Evolutionary conservation across 2,888 invertebrate genomes (phyloP).

Genomic region (Eumerus sabulonum): DNA sequence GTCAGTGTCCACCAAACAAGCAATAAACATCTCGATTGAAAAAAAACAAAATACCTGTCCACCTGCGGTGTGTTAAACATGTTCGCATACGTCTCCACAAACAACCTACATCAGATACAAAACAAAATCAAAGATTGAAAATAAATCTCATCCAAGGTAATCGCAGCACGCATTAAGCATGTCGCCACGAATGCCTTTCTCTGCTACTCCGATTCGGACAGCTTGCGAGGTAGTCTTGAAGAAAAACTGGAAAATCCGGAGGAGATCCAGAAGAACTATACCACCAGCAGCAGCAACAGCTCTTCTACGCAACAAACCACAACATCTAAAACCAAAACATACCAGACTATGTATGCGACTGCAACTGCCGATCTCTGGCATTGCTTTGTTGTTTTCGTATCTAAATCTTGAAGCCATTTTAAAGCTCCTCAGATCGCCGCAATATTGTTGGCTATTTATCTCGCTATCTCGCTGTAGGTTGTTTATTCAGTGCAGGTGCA

Average conservation of each 20-base stretch:
- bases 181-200: slow-evolving; percentile 37
- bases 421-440: neutral
- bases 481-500: slow-evolving; percentile 35
- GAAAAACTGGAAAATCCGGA: slow-evolving; percentile 31
- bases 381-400: slow-evolving; percentile 11
- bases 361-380: slow-evolving; percentile 17
- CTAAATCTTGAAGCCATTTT: slow-evolving; percentile 25
- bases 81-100: too few species aligned
- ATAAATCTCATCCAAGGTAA: slow-evolving; percentile 45
- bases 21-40: too few species aligned
- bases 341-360: slow-evolving; percentile 10
- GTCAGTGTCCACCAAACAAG: too few species aligned
- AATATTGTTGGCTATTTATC: slow-evolving; percentile 8
- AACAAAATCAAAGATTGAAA: too few species aligned
- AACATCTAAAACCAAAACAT: slow-evolving; percentile 7
- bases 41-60: slow-evolving; percentile 35
- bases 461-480: slow-evolving; percentile 1
- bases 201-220: slow-evolving; percentile 4
- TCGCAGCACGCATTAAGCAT: slow-evolving; percentile 40
- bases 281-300: neutral
- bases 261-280: slow-evolving; percentile 33
- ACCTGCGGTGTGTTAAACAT: neutral
- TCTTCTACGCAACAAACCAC: slow-evolving; percentile 24
- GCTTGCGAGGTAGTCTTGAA: neutral
- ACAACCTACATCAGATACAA: neutral